Evolutionary conservation across 2,888 invertebrate species (phyloP), one percentile per base, ranked within the genome.

Genomic region (Pheosia tremula): DNA sequence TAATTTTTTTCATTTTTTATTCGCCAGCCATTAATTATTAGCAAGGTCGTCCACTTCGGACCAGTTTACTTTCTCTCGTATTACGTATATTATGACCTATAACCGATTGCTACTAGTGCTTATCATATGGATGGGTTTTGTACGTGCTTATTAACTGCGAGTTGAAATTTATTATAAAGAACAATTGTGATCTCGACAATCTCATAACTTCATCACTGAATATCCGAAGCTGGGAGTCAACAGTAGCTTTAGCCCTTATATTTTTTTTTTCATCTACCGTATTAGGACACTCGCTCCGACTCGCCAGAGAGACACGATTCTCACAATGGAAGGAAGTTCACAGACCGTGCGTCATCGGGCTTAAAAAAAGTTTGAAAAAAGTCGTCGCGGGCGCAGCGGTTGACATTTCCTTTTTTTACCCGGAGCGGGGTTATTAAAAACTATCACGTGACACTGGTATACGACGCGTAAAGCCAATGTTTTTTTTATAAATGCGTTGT

Each of bases 271-370:
- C 66, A 56, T 68, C 72, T 71, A 60, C 77, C 73, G 73, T 76
- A 76, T 76, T 74, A 69, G 74, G 68, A 61, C 55, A 58, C 69
- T 55, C 55, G 60, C 70, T 63, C 56, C 65, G 65, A 65, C 68
- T 64, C 68, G 65, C 72, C 74, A 68, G 71, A 71, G 77, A 72
- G 76, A 77, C 79, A 75, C 75, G 77, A 81, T 88, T 89, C 87
- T 87, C 89, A 93, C 92, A 93, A 92, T 91, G 91, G 89, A 75
- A 92, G 91, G 92, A 92, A 92, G 92, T 91, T 87, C 89, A 86
- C 89, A 88, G 85, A 85, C 84, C 80, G 87, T 91, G 92, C 91
- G 90, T 93, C 91, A 92, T 89, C 83, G 77, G 68, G 71, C 66
- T 68, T 73, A 74, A 83, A 86, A 82, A 80, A 81, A 72, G 64